Percentiles rank a stretch among this genome's conserved stretches.
Evolutionary conservation across 2,888 invertebrate species (phyloP).

Genomic region (Xiphydria camelus): DNA sequence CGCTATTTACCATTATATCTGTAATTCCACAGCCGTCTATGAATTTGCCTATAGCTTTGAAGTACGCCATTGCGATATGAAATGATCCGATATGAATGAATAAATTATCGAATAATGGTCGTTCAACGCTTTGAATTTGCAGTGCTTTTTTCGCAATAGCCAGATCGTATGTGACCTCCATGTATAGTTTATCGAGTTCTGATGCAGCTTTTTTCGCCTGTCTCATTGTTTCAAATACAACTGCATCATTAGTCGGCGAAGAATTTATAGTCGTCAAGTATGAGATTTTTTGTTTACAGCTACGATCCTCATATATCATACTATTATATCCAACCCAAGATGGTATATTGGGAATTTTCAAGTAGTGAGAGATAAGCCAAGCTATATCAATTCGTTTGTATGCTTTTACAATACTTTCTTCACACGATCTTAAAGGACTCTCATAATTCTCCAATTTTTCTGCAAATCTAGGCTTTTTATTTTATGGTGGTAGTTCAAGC

Average conservation of each 20-base stretch:
- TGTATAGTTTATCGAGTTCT: slow-evolving; percentile 28
- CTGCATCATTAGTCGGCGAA: slow-evolving; percentile 36
- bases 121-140: slow-evolving; percentile 29
- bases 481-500: slow-evolving; percentile 13
- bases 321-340: slow-evolving; percentile 45
- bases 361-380: slow-evolving; percentile 30
- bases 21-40: slow-evolving; percentile 32
- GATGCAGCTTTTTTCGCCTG: slow-evolving; percentile 26
- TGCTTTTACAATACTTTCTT: slow-evolving; percentile 10
- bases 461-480: slow-evolving; percentile 14
- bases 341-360: slow-evolving; percentile 34
- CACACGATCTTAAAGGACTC: neutral
- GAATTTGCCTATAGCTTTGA: slow-evolving; percentile 23
- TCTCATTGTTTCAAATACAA: slow-evolving; percentile 34
- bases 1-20: too few relatives aligned
- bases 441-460: slow-evolving; percentile 12
- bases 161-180: slow-evolving; percentile 38
- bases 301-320: slow-evolving; percentile 25
- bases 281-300: slow-evolving; percentile 28
- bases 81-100: slow-evolving; percentile 28
- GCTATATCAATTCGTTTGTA: slow-evolving; percentile 14
- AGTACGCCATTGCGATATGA: slow-evolving; percentile 23
- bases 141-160: slow-evolving; percentile 34
- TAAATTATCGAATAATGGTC: slow-evolving; percentile 16
- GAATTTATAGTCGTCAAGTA: slow-evolving; percentile 39